A percentile compares a stretch with the other conserved stretches of the same genome.
These are phyloP conservation scores for Polia nebulosa DNA, from an alignment of 2,888 invertebrate species.

Conservation along the genomic window DNA sequence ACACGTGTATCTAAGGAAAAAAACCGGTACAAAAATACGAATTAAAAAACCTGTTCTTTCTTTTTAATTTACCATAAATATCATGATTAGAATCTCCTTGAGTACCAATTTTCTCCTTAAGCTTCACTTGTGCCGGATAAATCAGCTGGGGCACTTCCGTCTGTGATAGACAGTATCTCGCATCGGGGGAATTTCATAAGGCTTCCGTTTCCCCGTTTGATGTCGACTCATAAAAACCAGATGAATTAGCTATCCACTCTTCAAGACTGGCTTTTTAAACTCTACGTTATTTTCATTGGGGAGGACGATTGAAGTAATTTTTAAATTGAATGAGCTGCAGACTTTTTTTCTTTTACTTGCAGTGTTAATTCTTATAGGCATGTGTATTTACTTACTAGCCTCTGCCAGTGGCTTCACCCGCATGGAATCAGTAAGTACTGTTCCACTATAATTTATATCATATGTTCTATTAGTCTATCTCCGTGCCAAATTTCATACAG, in stretches of 20 bases:
- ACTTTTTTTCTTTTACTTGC: neutral
- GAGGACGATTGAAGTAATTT: neutral
- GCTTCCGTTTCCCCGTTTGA: constrained; percentile 49
- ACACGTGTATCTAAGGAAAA: neutral
- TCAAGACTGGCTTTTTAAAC: constrained; percentile 20
- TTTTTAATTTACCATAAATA: constrained; percentile 22
- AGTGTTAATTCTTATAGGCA: neutral
- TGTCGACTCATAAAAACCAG: constrained; percentile 45
- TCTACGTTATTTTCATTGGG: constrained; percentile 6
- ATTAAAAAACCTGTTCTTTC: neutral
- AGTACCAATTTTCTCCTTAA: constrained; percentile 42
- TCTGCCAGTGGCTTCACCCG: too few species aligned
- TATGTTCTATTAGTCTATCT: too few species aligned
- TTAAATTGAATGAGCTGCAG: neutral
- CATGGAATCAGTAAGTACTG: too few species aligned
- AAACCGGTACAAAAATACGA: neutral
- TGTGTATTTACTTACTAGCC: too few species aligned
- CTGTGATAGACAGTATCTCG: constrained; percentile 46
- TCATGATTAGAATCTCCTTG: constrained; percentile 18
- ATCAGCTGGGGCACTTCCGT: constrained; percentile 45
- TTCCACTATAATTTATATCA: too few species aligned
- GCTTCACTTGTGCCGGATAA: constrained; percentile 54
- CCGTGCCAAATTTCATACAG: too few species aligned
- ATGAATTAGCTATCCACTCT: constrained; percentile 48
- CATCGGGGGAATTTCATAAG: constrained; percentile 48